Base-by-base conservation (phyloP, 2,797 vertebrate genomes). In the Lagocephalus sceleratus region DNA sequence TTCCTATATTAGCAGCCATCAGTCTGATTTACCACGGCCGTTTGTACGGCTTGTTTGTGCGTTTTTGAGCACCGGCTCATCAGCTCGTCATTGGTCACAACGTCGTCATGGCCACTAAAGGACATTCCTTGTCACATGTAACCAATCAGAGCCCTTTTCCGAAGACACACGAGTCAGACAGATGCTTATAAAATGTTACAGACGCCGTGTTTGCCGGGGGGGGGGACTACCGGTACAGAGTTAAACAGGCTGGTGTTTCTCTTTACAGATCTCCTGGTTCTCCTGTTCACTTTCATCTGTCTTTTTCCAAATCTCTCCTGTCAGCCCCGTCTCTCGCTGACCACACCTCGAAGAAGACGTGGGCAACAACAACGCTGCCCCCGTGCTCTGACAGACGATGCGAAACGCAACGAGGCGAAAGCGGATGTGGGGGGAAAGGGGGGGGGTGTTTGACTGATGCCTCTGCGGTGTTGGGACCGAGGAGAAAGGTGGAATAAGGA, bases 401-500 rank as follows among this genome's bases (percentile, higher is more conserved):
- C 40, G 5, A 19, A 42, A 19, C 16, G 40, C 16, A 19, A 42
- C 16, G n/a, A 42, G 17, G 40, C 16, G 17, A 3, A 42, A 42
- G 40, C 17, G 16, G 40, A 42, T 8, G 40, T 4, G n/a, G 39
- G n/a, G 63, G 58, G 54, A 47, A 46, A 43, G 52, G 66, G 59
- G 54, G 73, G 52, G 16, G 66, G 66, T 67, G 76, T 81, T 48
- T 81, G 78, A 79, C 60, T 81, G 71, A 65, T 79, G 73, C 45
- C 67, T 76, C 77, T 69, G 46, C 55, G 69, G 56, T 69, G 68
- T 68, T 66, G 72, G 76, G 69, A 83, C 75, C 45, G 22, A 56
- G 61, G 60, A 79, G 73, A 73, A 84, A 85, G 84, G 81, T 86
- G 83, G 75, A 85, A 85, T 82, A 80, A 80, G 81, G 68, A 85